phyloP scores from a whole-genome alignment of 2,113 vertebrate genomes.

The Puffinus mauretanicus region DNA sequence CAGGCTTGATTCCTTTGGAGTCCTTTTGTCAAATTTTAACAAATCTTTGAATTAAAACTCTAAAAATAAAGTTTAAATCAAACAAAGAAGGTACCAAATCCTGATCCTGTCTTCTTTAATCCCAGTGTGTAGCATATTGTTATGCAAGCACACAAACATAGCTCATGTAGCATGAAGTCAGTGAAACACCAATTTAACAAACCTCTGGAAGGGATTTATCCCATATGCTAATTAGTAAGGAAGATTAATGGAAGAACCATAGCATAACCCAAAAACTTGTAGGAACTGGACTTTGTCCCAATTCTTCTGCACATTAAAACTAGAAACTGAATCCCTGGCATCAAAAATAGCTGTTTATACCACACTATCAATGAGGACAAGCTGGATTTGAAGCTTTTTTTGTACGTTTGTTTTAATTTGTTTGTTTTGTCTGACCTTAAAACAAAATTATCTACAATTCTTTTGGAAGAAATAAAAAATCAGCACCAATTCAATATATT shows the following conservation, averaged over 20 bases:
- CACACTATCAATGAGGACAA: neutral
- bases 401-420: neutral
- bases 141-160: neutral
- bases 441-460: neutral
- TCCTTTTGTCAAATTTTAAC: neutral
- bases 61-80: neutral
- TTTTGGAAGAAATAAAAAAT: neutral
- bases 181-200: neutral
- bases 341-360: neutral
- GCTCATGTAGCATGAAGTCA: neutral
- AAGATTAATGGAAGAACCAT: neutral
- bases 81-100: neutral
- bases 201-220: neutral
- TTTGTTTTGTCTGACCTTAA: constrained; percentile 10
- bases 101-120: neutral
- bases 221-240: neutral
- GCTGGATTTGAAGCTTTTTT: neutral
- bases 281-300: neutral
- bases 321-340: neutral
- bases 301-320: neutral
- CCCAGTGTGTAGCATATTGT: neutral
- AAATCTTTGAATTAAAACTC: neutral
- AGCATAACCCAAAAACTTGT: neutral
- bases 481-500: neutral
- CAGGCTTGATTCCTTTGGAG: neutral